phyloP scores from a whole-genome alignment of 2,113 vertebrate genomes.

The Paradoxurus hermaphroditus region DNA sequence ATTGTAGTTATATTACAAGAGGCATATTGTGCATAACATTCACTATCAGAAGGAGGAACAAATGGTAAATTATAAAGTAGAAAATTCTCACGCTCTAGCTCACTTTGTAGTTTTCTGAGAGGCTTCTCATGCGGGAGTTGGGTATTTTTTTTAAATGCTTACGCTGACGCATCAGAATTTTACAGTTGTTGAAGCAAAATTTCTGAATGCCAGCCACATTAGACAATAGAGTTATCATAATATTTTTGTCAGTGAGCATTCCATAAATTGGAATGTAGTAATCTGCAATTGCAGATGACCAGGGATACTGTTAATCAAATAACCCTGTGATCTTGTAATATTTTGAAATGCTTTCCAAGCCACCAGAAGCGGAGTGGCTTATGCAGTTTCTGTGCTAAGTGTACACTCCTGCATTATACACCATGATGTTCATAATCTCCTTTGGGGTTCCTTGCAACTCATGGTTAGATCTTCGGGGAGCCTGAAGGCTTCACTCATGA shows the following conservation, averaged over 20 bases:
- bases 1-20: constrained; percentile 1
- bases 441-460: neutral
- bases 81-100: neutral
- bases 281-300: neutral
- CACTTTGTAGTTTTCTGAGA: neutral
- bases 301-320: neutral
- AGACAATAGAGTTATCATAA: neutral
- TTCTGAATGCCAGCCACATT: neutral
- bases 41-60: neutral
- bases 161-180: neutral
- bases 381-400: neutral
- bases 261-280: neutral
- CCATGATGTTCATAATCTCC: neutral
- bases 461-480: neutral
- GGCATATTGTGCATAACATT: neutral
- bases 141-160: neutral
- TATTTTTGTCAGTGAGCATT: neutral
- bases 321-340: neutral
- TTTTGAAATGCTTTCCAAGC: neutral
- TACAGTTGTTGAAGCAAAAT: neutral
- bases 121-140: neutral
- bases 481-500: neutral
- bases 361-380: neutral
- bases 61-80: neutral
- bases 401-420: too few species aligned